Evolutionary conservation across 1,140 invertebrate species (phyloP), one percentile per base, ranked within the genome.

Genomic region (Teleogryllus occipitalis): DNA sequence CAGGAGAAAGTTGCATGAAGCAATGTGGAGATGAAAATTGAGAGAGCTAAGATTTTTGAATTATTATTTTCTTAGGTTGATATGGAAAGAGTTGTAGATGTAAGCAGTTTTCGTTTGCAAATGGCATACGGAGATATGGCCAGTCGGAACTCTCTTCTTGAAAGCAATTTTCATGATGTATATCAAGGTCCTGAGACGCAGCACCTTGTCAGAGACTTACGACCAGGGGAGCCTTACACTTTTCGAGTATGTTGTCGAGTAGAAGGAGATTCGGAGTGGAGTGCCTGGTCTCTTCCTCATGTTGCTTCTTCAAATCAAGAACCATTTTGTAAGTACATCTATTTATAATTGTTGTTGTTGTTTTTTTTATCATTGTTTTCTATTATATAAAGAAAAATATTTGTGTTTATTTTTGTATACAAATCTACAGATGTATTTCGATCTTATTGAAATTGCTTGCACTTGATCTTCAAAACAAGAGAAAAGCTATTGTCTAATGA

Each of bases 281-380:
- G 81, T 80, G 82, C 82, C 14, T 83, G 82, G 82, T 82, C 82
- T 74, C 77, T 83, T 73, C 81, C 82, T 0, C 49, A 47, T 14
- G 81, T 83, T 74, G 82, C 82, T 8, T 48, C 72, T 47, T 81
- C 82, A 8, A 74, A 77, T 27, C 77, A 76, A 6, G 65, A 77
- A 14, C 77, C 79, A 8, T 83, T 82, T 80, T 18, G 82, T 82
- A 72, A 80, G 81, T 81, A 47, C 14, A 15, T 65, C 10, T 39
- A 39, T 39, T 18, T n/a, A n/a, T n/a, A n/a, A n/a, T n/a, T n/a
- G n/a, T n/a, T n/a, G n/a, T n/a, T n/a, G n/a, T n/a, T n/a, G n/a
- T n/a, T n/a, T n/a, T n/a, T n/a, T n/a, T n/a, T n/a, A 39, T 39
- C 5, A 39, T 39, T 39, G 5, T 39, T 39, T 39, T 39, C 27